Evolutionary conservation across 2,888 invertebrate genomes (phyloP).

Genomic region (Campopleginae sp.): DNA sequence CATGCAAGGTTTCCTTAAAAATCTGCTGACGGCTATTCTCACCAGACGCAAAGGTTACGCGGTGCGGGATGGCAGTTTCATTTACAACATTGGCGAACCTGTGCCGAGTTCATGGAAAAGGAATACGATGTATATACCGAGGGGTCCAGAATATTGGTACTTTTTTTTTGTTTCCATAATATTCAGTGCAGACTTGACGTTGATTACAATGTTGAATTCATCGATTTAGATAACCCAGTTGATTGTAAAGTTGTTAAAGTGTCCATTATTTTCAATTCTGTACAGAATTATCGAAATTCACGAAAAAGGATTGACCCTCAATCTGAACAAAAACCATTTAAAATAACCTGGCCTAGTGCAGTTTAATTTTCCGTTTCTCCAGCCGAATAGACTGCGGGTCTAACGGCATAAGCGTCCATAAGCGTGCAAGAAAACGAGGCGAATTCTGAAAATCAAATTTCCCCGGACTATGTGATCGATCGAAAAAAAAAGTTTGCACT

Average conservation of each 20-base stretch:
- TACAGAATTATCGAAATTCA: too few species aligned
- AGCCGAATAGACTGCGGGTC: neutral
- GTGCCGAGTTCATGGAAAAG: constrained; percentile 92
- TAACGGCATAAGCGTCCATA: too few species aligned
- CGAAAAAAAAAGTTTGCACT: too few species aligned
- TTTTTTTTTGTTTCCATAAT: constrained; percentile 14
- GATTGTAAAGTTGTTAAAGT: too few species aligned
- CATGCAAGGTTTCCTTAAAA: constrained; percentile 92
- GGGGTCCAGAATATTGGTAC: constrained; percentile 84
- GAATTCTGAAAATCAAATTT: too few species aligned
- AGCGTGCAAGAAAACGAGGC: too few species aligned
- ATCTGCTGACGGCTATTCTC: constrained; percentile 91
- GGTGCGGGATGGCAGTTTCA: constrained; percentile 89
- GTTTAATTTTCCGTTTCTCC: neutral
- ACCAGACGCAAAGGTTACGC: constrained; percentile 93
- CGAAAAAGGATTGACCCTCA: too few species aligned
- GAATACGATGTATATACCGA: constrained; percentile 89
- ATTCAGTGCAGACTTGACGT: neutral
- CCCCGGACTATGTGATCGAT: too few species aligned
- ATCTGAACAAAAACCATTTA: neutral
- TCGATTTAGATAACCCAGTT: too few species aligned
- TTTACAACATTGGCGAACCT: constrained; percentile 92
- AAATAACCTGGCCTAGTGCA: neutral
- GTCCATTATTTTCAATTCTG: too few species aligned
- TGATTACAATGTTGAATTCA: too few species aligned